A percentile compares a stretch with the other conserved stretches of the same genome.
phyloP scores from a whole-genome alignment of 37 sponge, comb jelly and placozoan genomes.

The Oscarella lobularis region DNA sequence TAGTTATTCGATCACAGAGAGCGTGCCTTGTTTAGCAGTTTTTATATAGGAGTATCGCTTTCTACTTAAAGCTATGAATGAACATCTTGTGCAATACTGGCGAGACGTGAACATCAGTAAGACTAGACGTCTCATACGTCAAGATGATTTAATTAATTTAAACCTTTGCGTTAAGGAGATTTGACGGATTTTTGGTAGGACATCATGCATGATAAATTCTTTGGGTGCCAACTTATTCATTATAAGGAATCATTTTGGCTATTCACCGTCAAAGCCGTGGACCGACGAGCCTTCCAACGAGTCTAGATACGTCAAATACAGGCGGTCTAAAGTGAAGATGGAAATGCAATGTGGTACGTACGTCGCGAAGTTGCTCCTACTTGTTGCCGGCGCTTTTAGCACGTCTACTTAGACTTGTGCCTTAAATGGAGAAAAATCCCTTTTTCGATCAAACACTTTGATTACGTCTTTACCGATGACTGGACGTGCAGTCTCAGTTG shows the following conservation, averaged over 20 bases:
- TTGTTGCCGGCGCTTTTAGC: no score
- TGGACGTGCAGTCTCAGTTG: constrained; percentile 25
- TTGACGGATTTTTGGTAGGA: no score
- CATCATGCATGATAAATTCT: no score
- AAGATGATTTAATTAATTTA: no score
- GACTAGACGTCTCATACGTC: no score
- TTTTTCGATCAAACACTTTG: constrained; percentile 6
- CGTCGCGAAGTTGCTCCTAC: no score
- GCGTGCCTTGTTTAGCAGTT: no score
- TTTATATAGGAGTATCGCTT: constrained; percentile 19
- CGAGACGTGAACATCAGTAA: constrained; percentile 7
- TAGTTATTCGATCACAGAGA: no score
- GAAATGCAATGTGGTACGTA: constrained; percentile 20
- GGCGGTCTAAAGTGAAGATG: constrained; percentile 5
- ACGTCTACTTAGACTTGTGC: constrained; percentile 18
- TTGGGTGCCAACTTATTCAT: no score
- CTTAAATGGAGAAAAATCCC: constrained; percentile 22
- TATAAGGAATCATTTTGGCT: no score
- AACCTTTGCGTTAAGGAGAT: background rate
- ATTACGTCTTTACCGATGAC: background rate
- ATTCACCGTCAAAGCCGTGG: constrained; percentile 19
- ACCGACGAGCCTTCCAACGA: constrained; percentile 13
- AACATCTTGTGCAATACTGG: constrained; percentile 32
- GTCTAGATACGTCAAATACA: constrained; percentile 13
- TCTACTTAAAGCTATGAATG: constrained; percentile 16